Conservation (phyloP, 2,113 vertebrate genomes). For the Pagrus major region DNA sequence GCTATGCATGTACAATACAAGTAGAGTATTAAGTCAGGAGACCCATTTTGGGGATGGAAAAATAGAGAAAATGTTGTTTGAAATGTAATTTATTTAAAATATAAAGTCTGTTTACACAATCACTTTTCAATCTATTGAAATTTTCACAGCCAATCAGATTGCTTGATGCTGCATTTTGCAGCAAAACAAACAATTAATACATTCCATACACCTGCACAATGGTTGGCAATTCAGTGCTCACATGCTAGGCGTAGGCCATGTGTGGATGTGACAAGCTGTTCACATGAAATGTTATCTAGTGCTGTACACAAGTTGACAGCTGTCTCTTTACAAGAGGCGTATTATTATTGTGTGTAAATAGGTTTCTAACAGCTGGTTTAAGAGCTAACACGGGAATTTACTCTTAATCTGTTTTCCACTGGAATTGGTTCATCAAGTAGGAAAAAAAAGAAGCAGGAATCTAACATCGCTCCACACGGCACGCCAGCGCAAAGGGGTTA, state of each 20-base stretch:
- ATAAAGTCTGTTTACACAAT: neutral
- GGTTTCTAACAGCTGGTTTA: slow-evolving; percentile 79
- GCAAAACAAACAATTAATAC: slow-evolving; percentile 1
- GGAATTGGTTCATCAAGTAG: slow-evolving; percentile 76
- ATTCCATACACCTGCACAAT: slow-evolving; percentile 49
- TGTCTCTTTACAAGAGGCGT: slow-evolving; percentile 72
- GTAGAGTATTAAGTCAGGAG: neutral
- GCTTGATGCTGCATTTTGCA: slow-evolving; percentile 4
- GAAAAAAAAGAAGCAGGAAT: slow-evolving; percentile 27
- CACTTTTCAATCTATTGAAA: neutral
- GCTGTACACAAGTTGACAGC: slow-evolving; percentile 74
- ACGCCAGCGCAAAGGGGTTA: slow-evolving; percentile 61
- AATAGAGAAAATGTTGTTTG: neutral
- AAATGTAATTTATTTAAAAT: neutral
- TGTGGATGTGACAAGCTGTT: slow-evolving; percentile 73
- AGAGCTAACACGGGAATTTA: slow-evolving; percentile 77
- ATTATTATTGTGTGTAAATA: slow-evolving; percentile 79
- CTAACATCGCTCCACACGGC: slow-evolving; percentile 39
- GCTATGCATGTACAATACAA: neutral
- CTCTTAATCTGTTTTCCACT: slow-evolving; percentile 78
- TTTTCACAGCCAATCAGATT: neutral
- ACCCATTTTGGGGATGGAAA: neutral
- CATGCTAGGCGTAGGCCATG: slow-evolving; percentile 44
- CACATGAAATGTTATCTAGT: slow-evolving; percentile 77
- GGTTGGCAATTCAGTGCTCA: slow-evolving; percentile 31